Evolutionary conservation across 2,797 vertebrate genomes (phyloP).

Genomic region (Malurus leucopterus): DNA sequence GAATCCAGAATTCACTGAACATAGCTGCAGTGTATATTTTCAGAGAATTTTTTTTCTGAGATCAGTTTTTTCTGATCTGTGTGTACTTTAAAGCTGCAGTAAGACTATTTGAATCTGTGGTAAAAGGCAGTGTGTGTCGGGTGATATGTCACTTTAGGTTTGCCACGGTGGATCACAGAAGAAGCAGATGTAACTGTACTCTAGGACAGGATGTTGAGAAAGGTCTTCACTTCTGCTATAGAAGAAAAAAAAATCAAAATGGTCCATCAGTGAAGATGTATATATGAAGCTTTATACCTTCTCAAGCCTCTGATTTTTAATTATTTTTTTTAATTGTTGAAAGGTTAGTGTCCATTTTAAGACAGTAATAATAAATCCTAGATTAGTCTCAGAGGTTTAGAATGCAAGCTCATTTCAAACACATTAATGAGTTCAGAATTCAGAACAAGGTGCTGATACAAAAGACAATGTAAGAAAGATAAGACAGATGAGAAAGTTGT

Average conservation of each 20-base stretch:
- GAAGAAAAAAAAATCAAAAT: not conserved
- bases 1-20: not conserved
- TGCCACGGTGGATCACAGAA: not conserved
- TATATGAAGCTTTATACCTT: not conserved
- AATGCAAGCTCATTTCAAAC: not conserved
- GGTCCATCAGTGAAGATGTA: not conserved
- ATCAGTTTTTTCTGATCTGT: not conserved
- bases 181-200: not conserved
- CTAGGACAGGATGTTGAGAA: not conserved
- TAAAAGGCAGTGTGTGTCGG: not conserved
- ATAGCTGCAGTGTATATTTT: not conserved
- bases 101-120: not conserved
- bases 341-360: not conserved
- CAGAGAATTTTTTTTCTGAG: not conserved
- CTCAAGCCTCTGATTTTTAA: accelerated
- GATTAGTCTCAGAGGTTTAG: not conserved
- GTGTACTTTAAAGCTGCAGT: not conserved
- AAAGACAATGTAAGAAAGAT: not conserved
- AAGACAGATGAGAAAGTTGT: not conserved
- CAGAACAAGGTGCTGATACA: not conserved
- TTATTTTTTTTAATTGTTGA: not conserved
- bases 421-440: not conserved
- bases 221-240: not conserved
- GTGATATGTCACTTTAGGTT: not conserved
- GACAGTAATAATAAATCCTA: not conserved